These are phyloP conservation scores for Sialis fuliginosa DNA, from an alignment of 2,888 invertebrate genomes.

Conservation along the genomic window DNA sequence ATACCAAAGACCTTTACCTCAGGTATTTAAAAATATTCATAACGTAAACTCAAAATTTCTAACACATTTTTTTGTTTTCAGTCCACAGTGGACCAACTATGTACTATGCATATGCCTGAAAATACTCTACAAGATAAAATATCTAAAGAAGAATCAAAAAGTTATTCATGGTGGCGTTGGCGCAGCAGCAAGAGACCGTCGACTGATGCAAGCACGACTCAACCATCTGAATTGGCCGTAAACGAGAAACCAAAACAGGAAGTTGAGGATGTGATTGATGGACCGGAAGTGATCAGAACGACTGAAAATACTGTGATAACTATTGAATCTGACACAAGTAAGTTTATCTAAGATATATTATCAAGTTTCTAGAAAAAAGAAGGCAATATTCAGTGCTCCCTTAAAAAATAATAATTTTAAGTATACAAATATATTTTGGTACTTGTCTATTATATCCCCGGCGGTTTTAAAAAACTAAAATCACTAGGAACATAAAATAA, in stretches of 20 bases:
- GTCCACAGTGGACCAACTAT: slow-evolving; percentile 24
- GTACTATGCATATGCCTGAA: slow-evolving; percentile 21
- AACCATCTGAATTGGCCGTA: slow-evolving; percentile 11
- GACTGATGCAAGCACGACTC: slow-evolving; percentile 9
- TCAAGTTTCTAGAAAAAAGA: background rate
- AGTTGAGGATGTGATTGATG: slow-evolving; percentile 1
- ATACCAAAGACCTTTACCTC: slow-evolving; percentile 71
- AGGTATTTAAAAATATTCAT: slow-evolving; percentile 24
- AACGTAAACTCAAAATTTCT: background rate
- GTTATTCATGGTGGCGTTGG: slow-evolving; percentile 53
- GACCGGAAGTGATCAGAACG: background rate
- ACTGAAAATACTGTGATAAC: background rate
- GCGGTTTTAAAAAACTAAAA: no score
- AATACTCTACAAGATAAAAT: slow-evolving; percentile 9
- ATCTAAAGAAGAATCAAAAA: slow-evolving; percentile 25
- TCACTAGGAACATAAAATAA: no score
- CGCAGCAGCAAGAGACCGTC: slow-evolving; percentile 25
- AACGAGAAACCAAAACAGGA: slow-evolving; percentile 9
- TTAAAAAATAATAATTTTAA: no score
- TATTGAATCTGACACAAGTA: background rate
- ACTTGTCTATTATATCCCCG: no score
- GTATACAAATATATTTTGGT: no score
- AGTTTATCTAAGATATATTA: background rate
- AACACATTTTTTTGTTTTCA: slow-evolving; percentile 8
- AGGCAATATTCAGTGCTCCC: no score